Percentiles rank a stretch among this genome's conserved stretches.
These are phyloP conservation scores for Stegophylla sp. DNA, from an alignment of 2,888 invertebrate species.

Conservation along the genomic window DNA sequence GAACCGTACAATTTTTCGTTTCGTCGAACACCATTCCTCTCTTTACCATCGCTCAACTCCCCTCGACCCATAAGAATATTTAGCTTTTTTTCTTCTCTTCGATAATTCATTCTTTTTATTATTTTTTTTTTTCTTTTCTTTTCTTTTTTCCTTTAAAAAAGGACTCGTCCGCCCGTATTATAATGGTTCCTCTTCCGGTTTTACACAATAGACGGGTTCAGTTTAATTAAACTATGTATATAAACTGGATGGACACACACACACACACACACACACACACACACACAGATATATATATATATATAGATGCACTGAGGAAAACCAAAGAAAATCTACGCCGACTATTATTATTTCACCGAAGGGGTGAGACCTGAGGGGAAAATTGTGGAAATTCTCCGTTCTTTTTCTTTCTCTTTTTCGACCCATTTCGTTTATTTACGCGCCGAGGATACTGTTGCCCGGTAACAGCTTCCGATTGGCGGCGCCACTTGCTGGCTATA, in stretches of 20 bases:
- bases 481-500: conserved; percentile 47
- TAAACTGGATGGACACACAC: neutral
- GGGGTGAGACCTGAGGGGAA: conserved; percentile 1
- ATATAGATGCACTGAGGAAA: neutral
- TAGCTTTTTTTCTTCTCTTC: conserved; percentile 36
- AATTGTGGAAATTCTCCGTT: conserved; percentile 30
- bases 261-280: neutral
- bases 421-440: conserved; percentile 38
- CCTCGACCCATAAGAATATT: conserved; percentile 26
- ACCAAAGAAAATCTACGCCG: conserved; percentile 25
- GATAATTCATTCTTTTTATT: conserved; percentile 52
- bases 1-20: conserved; percentile 56
- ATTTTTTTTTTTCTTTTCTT: neutral
- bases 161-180: conserved; percentile 43
- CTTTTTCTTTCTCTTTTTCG: conserved; percentile 28
- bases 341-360: conserved; percentile 37
- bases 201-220: conserved; percentile 43
- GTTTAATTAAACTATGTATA: conserved; percentile 45
- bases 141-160: conserved; percentile 21
- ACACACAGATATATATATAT: neutral
- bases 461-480: conserved; percentile 23
- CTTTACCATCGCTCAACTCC: neutral
- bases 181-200: conserved; percentile 51
- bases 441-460: neutral
- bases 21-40: conserved; percentile 29